These are phyloP conservation scores for Butorides virescens DNA, from an alignment of 2,113 vertebrate species.

Conservation along the genomic window DNA sequence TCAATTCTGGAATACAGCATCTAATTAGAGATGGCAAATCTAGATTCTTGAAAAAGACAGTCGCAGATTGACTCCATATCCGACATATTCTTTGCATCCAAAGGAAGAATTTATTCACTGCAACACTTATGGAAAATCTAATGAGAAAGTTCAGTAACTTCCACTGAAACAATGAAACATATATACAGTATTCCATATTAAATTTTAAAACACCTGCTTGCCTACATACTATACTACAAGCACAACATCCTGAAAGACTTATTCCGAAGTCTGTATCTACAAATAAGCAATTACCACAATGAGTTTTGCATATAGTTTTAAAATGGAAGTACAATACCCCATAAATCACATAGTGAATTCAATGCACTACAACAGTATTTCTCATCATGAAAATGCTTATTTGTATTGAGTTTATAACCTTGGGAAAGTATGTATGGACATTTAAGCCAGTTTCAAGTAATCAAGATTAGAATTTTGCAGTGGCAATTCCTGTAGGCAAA, in stretches of 20 bases:
- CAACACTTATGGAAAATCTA: neutral
- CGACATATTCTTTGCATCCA: neutral
- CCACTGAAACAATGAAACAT: neutral
- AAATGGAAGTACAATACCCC: neutral
- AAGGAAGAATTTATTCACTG: neutral
- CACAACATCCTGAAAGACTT: neutral
- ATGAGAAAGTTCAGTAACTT: conserved; percentile 20
- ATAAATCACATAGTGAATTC: neutral
- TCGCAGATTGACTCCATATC: neutral
- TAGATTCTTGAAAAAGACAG: neutral
- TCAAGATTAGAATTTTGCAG: neutral
- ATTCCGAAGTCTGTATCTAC: neutral
- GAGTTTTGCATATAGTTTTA: neutral
- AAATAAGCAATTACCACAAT: neutral
- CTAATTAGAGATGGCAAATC: conserved; percentile 28
- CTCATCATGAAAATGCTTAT: neutral
- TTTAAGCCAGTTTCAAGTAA: neutral
- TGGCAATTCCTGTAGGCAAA: neutral
- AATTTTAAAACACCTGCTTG: conserved; percentile 1
- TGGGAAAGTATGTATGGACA: neutral
- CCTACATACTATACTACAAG: neutral
- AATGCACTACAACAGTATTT: neutral
- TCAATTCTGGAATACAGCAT: neutral
- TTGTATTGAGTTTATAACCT: neutral
- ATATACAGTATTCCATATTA: neutral